phyloP scores from a whole-genome alignment of 2,797 vertebrate genomes.

The Basileuterus tristriatus region DNA sequence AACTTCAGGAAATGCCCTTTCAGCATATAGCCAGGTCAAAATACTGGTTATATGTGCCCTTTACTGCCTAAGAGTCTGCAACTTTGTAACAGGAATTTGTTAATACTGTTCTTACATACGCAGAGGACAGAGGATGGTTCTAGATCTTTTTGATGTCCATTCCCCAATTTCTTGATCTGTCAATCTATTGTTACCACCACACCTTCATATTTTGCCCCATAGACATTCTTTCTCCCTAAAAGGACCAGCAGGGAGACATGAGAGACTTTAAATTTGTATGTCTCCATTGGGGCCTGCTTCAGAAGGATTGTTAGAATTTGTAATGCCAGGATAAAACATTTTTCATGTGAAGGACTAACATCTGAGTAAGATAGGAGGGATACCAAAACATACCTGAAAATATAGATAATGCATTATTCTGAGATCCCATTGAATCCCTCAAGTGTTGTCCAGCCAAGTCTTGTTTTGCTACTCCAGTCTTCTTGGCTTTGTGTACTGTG shows the following conservation, averaged over 20 bases:
- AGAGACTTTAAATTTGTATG: neutral
- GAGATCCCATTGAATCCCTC: neutral
- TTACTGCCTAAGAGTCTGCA: neutral
- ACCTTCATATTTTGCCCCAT: neutral
- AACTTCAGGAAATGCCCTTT: neutral
- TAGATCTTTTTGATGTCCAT: neutral
- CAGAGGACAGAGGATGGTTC: neutral
- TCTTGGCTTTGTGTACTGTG: neutral
- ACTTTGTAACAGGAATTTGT: neutral
- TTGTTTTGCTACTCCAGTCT: neutral
- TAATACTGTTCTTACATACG: neutral
- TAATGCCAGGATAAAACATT: neutral
- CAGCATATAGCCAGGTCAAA: neutral
- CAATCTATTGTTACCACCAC: neutral
- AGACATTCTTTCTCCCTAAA: neutral
- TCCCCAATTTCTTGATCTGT: neutral
- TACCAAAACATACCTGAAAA: neutral
- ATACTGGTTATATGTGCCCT: neutral
- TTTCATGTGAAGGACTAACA: neutral
- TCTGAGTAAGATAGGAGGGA: neutral
- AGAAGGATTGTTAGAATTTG: neutral
- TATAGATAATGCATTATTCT: neutral
- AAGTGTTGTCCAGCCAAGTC: neutral
- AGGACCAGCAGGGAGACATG: neutral
- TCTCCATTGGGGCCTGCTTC: neutral